Evolutionary conservation across 2,797 vertebrate genomes (phyloP).

Genomic region (Catamblyrhynchus diadema): DNA sequence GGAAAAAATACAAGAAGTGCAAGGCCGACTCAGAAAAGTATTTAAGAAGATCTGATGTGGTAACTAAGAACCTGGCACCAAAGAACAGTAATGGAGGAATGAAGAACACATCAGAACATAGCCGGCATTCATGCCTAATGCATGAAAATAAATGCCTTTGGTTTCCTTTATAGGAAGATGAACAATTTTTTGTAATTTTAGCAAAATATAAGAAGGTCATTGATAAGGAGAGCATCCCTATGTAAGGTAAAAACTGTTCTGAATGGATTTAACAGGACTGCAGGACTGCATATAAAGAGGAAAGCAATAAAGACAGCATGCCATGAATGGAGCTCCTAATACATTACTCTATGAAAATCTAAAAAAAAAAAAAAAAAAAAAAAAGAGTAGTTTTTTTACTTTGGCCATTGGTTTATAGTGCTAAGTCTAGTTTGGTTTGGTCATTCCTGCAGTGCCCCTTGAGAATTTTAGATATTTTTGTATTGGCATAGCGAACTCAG

Average conservation of each 20-base stretch:
- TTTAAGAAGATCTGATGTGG: not conserved
- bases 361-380: not conserved
- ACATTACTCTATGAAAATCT: not conserved
- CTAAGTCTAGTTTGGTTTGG: not conserved
- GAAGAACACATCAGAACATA: not conserved
- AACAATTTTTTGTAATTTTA: not conserved
- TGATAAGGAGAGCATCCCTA: not conserved
- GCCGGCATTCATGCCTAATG: not conserved
- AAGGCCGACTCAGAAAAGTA: not conserved
- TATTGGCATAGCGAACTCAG: not conserved
- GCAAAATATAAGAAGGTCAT: not conserved
- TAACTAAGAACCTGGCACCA: not conserved
- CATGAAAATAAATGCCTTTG: not conserved
- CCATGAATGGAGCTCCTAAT: not conserved
- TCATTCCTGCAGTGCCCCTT: no score
- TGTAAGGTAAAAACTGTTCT: not conserved
- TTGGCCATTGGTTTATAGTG: not conserved
- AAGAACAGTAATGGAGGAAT: not conserved
- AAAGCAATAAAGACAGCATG: not conserved
- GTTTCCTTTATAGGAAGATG: not conserved
- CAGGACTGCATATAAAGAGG: not conserved
- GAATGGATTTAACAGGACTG: not conserved
- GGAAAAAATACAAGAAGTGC: not conserved
- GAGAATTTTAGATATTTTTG: not conserved
- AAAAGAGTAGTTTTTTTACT: not conserved